These are phyloP conservation scores for Misgurnus anguillicaudatus DNA, from an alignment of 2,113 vertebrate species.

Conservation along the genomic window DNA sequence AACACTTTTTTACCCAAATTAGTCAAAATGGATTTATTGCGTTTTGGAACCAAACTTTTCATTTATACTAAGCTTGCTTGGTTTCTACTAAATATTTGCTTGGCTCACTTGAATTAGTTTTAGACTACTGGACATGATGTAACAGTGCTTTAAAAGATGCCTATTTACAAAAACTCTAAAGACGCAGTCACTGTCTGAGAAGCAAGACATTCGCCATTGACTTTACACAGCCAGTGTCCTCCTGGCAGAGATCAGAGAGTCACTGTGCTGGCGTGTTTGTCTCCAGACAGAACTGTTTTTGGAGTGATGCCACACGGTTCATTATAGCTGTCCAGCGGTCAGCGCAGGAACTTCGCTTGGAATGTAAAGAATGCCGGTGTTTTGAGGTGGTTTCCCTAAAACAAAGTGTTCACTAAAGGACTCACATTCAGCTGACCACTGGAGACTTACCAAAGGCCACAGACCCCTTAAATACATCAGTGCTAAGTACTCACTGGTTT, in stretches of 20 bases:
- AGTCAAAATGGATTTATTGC: no score
- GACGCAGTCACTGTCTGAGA: not conserved
- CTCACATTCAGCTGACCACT: not conserved
- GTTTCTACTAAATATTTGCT: not conserved
- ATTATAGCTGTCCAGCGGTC: not conserved
- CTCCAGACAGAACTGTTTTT: not conserved
- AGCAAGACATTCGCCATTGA: not conserved
- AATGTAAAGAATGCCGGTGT: slow-evolving; percentile 48
- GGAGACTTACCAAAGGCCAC: not conserved
- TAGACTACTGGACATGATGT: not conserved
- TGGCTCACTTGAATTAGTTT: not conserved
- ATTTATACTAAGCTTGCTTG: no score
- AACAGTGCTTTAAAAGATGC: no score
- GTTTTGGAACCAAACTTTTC: no score
- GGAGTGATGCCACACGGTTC: not conserved
- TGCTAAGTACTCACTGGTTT: not conserved
- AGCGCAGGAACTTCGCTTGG: slow-evolving; percentile 24
- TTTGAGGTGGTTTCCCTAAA: slow-evolving; percentile 24
- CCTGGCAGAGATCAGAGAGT: not conserved
- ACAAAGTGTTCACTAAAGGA: not conserved
- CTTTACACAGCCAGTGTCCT: not conserved
- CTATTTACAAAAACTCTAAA: no score
- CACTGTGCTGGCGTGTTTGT: not conserved
- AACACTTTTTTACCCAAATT: no score
- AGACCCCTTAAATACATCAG: slow-evolving; percentile 23